Evolutionary conservation across 2,113 vertebrate genomes (phyloP).

Genomic region (Mustelus asterias): DNA sequence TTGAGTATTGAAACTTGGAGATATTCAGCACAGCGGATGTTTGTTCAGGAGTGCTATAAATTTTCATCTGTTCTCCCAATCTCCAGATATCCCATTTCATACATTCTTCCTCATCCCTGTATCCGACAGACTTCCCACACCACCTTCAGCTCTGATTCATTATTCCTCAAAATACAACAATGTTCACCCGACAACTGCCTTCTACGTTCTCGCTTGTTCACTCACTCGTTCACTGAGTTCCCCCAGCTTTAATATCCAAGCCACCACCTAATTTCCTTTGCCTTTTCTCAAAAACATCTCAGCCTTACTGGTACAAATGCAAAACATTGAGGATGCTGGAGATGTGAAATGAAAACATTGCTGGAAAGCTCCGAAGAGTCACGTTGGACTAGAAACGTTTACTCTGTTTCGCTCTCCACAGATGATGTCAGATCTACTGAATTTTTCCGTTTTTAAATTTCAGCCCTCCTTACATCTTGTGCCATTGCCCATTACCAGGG

Average conservation of each 20-base stretch:
- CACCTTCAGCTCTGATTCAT: neutral
- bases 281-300: neutral
- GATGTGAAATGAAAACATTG: too few relatives aligned
- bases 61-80: neutral
- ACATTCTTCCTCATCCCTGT: neutral
- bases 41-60: too few relatives aligned
- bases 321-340: too few relatives aligned
- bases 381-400: too few relatives aligned
- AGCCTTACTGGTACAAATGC: too few relatives aligned
- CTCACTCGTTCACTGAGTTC: too few relatives aligned
- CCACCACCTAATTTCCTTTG: neutral
- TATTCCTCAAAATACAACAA: constrained; percentile 1
- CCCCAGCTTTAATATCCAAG: neutral
- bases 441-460: too few relatives aligned
- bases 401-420: too few relatives aligned
- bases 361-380: too few relatives aligned
- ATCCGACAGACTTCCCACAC: too few relatives aligned
- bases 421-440: too few relatives aligned
- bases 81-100: neutral
- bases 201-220: neutral
- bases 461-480: neutral
- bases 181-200: neutral
- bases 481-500: too few relatives aligned
- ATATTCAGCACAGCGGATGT: neutral
- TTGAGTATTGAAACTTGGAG: neutral